phyloP scores from a whole-genome alignment of 2,797 vertebrate species.

The Hipposideros larvatus region DNA sequence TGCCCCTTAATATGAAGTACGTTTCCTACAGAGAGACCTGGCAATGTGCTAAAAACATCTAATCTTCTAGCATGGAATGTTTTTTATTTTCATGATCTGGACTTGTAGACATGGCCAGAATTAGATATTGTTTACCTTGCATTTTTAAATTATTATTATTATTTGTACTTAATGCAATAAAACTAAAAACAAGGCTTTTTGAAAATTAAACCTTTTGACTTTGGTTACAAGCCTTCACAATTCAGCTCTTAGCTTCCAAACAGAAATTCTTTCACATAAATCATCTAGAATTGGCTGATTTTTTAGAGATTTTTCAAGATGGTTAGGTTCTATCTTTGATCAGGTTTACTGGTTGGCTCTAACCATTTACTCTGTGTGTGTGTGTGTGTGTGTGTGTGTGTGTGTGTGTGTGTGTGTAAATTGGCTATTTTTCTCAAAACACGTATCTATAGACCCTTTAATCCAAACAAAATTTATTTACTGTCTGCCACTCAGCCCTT shows the following conservation, averaged over 20 bases:
- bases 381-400: neutral
- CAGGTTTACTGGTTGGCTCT: neutral
- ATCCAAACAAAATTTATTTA: conserved; percentile 75
- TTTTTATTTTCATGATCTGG: conserved; percentile 8
- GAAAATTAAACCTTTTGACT: conserved; percentile 71
- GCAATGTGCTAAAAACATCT: conserved; percentile 59
- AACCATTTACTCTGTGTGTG: neutral
- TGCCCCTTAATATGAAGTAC: conserved; percentile 39
- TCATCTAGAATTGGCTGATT: neutral
- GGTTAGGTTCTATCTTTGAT: conserved; percentile 51
- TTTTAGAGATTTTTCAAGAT: conserved; percentile 30
- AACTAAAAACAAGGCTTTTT: conserved; percentile 61
- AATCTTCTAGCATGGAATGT: neutral
- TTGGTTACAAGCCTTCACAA: conserved; percentile 56
- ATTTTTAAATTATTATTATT: conserved; percentile 58
- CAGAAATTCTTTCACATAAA: conserved; percentile 53
- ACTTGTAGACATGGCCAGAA: conserved; percentile 27
- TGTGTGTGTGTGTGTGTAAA: neutral
- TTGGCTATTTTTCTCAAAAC: conserved; percentile 61
- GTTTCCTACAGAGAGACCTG: conserved; percentile 28
- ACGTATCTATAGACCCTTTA: conserved; percentile 72
- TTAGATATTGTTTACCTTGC: conserved; percentile 47
- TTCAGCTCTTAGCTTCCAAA: conserved; percentile 51
- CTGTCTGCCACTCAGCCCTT: conserved; percentile 60
- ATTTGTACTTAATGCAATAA: conserved; percentile 56